phyloP scores from a whole-genome alignment of 2,797 vertebrate genomes.

The Enteromius afrohamiltoni region DNA sequence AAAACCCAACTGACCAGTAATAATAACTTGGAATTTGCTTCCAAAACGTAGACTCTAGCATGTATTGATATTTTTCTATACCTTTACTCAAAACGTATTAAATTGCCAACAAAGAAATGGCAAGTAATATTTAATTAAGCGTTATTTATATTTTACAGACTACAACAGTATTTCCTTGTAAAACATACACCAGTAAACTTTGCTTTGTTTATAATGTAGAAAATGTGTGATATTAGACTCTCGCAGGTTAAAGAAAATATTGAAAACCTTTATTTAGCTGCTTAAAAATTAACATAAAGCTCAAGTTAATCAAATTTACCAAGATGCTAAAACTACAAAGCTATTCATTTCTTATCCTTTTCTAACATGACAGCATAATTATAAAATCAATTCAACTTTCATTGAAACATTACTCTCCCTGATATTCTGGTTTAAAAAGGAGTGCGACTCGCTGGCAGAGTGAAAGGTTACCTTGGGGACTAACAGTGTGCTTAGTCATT shows the following conservation, averaged over 20 bases:
- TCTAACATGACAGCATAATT: neutral
- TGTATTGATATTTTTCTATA: no score
- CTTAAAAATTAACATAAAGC: neutral
- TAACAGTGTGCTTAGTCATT: constrained; percentile 60
- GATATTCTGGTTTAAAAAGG: constrained; percentile 44
- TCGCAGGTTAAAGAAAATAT: neutral
- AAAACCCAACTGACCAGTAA: neutral
- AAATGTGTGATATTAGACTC: neutral
- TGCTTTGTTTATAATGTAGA: neutral
- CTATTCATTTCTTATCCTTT: neutral
- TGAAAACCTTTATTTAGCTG: neutral
- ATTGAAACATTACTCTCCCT: neutral
- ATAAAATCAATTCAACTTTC: neutral
- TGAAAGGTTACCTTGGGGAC: constrained; percentile 59
- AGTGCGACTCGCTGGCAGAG: constrained; percentile 36
- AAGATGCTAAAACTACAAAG: neutral
- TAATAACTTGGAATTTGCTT: neutral
- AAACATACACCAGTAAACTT: neutral
- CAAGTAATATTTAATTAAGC: neutral
- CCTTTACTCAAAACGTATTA: no score
- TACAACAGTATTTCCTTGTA: neutral
- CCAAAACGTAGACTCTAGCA: neutral
- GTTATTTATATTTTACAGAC: neutral
- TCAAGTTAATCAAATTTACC: neutral
- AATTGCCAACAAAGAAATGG: neutral